phyloP scores from a whole-genome alignment of 53 echinoderm and acorn worm species.

The Henricia sp. region DNA sequence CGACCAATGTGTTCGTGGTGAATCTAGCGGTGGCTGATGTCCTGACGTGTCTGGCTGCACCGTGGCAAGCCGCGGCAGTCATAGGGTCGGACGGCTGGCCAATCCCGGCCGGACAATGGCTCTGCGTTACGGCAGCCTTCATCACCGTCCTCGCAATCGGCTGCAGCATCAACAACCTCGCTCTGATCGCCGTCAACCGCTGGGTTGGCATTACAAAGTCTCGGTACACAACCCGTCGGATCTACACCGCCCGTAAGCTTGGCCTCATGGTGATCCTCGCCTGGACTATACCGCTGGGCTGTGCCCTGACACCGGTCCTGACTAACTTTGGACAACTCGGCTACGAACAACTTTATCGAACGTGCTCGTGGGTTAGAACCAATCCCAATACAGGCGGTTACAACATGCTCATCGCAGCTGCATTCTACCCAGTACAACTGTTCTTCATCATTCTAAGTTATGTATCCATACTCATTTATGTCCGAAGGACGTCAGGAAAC shows the following conservation, averaged over 20 bases:
- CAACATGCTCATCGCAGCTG: background rate
- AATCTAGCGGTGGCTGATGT: slow-evolving; percentile 20
- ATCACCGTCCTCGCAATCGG: background rate
- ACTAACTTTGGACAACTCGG: slow-evolving; percentile 67
- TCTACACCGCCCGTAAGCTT: slow-evolving; percentile 69
- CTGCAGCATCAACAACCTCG: slow-evolving; percentile 38
- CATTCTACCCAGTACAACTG: slow-evolving; percentile 19
- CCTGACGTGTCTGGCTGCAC: background rate
- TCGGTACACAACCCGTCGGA: background rate
- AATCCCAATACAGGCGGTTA: background rate
- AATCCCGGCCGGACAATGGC: background rate
- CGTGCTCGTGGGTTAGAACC: slow-evolving; percentile 16
- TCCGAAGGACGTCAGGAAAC: background rate
- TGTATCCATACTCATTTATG: slow-evolving; percentile 5
- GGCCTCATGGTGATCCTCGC: slow-evolving; percentile 56
- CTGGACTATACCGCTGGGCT: slow-evolving; percentile 69
- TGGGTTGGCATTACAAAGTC: background rate
- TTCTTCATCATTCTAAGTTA: slow-evolving; percentile 18
- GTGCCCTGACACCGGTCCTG: slow-evolving; percentile 61
- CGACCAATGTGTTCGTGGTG: slow-evolving; percentile 35
- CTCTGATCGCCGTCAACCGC: slow-evolving; percentile 44
- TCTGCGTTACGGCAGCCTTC: slow-evolving; percentile 21
- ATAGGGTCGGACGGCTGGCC: slow-evolving; percentile 3
- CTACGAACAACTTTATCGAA: slow-evolving; percentile 27
- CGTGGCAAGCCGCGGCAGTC: background rate